A percentile compares a stretch with the other conserved stretches of the same genome.
Evolutionary conservation across 2,113 vertebrate species (phyloP).

Genomic region (Ophiodon elongatus): DNA sequence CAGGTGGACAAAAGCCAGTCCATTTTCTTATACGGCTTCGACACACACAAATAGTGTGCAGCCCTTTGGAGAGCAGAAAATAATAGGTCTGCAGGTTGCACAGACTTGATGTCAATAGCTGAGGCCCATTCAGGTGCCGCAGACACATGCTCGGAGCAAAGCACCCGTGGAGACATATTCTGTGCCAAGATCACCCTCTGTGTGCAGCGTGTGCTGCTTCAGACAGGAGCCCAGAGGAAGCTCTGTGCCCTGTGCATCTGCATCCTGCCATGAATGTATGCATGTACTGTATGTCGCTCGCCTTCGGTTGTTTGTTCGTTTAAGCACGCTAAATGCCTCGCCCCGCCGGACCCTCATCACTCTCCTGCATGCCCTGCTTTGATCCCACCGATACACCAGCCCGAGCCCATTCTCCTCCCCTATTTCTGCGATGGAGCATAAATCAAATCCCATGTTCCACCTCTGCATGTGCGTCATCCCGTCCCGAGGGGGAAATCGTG

Average conservation of each 20-base stretch:
- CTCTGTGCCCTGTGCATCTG: not conserved
- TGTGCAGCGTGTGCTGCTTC: conserved; percentile 3
- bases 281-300: conserved; percentile 19
- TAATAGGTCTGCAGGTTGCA: conserved; percentile 46
- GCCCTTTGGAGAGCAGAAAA: conserved; percentile 43
- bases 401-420: conserved; percentile 1
- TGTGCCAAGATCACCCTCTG: conserved; percentile 54
- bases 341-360: conserved; percentile 33
- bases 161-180: conserved; percentile 26
- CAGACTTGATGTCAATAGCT: conserved; percentile 24
- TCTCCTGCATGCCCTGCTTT: conserved; percentile 26
- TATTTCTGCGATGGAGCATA: conserved; percentile 41
- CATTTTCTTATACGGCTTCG: not conserved
- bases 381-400: not conserved
- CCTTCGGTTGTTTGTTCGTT: conserved; percentile 49
- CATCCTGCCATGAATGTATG: conserved; percentile 60
- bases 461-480: conserved; percentile 33
- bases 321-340: conserved; percentile 50
- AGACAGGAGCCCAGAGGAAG: not conserved
- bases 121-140: conserved; percentile 28
- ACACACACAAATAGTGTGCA: conserved; percentile 10
- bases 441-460: conserved; percentile 70
- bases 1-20: conserved; percentile 23
- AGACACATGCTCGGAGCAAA: conserved; percentile 7
- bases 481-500: conserved; percentile 35